phyloP scores from a whole-genome alignment of 2,113 vertebrate genomes.

The Tonatia bakeri region DNA sequence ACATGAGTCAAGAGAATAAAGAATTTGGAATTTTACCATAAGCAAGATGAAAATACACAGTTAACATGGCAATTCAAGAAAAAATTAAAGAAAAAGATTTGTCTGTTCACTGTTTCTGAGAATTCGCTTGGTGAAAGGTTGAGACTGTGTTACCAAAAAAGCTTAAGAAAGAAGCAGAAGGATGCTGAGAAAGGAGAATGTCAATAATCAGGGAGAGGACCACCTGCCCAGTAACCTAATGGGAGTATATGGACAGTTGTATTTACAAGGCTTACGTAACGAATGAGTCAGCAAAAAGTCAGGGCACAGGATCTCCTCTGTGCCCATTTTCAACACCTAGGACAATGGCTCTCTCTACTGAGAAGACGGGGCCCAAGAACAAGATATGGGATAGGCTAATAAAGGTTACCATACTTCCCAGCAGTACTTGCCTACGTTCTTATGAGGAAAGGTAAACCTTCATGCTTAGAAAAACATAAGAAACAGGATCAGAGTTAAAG shows the following conservation, averaged over 20 bases:
- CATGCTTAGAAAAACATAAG: constrained; percentile 31
- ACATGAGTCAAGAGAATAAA: not conserved
- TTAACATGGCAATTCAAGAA: not conserved
- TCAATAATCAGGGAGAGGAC: not conserved
- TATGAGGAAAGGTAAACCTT: constrained; percentile 33
- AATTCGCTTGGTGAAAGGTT: not conserved
- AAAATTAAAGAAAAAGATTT: not conserved
- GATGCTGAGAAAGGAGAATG: not conserved
- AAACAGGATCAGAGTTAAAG: constrained; percentile 14
- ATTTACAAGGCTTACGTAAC: constrained; percentile 61
- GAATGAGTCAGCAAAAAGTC: constrained; percentile 71
- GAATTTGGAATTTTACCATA: constrained; percentile 23
- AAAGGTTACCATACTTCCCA: not conserved
- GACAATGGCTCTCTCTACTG: not conserved
- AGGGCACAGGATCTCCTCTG: constrained; percentile 34
- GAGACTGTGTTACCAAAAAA: not conserved
- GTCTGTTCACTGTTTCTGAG: not conserved
- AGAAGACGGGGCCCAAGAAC: not conserved
- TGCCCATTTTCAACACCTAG: constrained; percentile 21
- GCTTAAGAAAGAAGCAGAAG: not conserved
- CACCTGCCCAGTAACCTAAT: not conserved
- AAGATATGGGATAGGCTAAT: not conserved
- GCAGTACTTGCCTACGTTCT: not conserved
- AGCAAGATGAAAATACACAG: constrained; percentile 5
- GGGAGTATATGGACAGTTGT: not conserved